Evolutionary conservation across 2,113 vertebrate species (phyloP), one percentile per base, ranked within the genome.

Genomic region (Xiphias gladius): DNA sequence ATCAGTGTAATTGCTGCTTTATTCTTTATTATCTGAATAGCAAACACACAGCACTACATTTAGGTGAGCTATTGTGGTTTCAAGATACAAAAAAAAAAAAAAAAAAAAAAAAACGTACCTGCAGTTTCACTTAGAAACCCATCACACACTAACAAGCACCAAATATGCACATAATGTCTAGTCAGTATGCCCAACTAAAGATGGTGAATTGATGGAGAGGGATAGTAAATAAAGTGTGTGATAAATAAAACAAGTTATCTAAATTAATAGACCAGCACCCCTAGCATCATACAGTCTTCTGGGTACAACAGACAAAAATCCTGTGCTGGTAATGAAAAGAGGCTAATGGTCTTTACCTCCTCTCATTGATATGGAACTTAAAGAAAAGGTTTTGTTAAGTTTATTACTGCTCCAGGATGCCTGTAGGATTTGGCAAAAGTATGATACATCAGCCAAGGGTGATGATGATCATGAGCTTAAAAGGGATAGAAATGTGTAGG

Each of bases 371-470:
- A 43, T 43, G 41, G 11, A 61, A 9, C 26, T 63, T 10, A 6
- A 17, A 50, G 55, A 76, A 54, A 72, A 69, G 39, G 28, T 74
- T 83, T 76, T 73, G 14, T 26, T 9, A 77, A 46, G 43, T 83
- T 71, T 76, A 80, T 74, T 32, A 3, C 46, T 46, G 26, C 54
- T 70, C 46, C 67, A 59, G 48, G 79, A 75, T 37, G 37, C 48
- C 65, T 79, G 72, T 43, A 80, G 58, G 70, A 88, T 82, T 75
- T 58, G 19, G 8, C 16, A 79, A 74, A 57, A 67, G 62, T 50
- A 48, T 75, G 61, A 76, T 67, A 16, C 19, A 69, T 72, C 19
- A 37, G 63, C 35, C 28, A 61, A 30, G 26, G 43, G 32, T 59
- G 46, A 59, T n/a, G n/a, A n/a, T n/a, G n/a, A n/a, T n/a, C 59